A percentile compares a stretch with the other conserved stretches of the same genome.
phyloP scores from a whole-genome alignment of 2,113 vertebrate genomes.

The Orcinus orca region DNA sequence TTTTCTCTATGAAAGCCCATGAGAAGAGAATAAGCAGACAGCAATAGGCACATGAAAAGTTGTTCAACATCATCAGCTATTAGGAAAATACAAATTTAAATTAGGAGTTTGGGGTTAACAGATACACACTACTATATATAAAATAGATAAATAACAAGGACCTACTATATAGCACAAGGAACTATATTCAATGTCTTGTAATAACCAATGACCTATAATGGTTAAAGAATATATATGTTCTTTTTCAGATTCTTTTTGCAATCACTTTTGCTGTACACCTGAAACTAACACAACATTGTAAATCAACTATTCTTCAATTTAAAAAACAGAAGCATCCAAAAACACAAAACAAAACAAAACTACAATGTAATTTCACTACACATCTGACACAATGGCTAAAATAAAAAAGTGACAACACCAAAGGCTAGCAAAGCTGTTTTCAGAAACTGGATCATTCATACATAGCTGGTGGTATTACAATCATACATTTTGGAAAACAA shows the following conservation, averaged over 20 bases:
- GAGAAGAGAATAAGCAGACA: neutral
- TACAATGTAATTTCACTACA: neutral
- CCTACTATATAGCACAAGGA: too few species aligned
- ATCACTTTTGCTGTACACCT: neutral
- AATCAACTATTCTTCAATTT: neutral
- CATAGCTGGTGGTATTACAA: neutral
- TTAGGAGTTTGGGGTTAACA: neutral
- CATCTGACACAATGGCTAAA: neutral
- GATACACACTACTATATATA: neutral
- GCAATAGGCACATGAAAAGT: neutral
- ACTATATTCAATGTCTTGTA: neutral
- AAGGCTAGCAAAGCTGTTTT: neutral
- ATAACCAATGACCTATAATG: neutral
- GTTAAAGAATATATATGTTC: neutral
- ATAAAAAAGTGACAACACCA: neutral
- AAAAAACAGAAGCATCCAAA: neutral
- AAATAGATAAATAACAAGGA: too few species aligned
- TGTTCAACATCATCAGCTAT: neutral
- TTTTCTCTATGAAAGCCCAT: neutral
- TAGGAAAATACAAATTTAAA: neutral
- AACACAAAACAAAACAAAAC: neutral
- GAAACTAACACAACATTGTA: neutral
- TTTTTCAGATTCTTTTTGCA: neutral
- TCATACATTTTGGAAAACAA: neutral
- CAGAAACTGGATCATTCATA: neutral